These are phyloP conservation scores for Psittacula cyanocephala DNA, from an alignment of 2,113 vertebrate genomes.

Conservation along the genomic window DNA sequence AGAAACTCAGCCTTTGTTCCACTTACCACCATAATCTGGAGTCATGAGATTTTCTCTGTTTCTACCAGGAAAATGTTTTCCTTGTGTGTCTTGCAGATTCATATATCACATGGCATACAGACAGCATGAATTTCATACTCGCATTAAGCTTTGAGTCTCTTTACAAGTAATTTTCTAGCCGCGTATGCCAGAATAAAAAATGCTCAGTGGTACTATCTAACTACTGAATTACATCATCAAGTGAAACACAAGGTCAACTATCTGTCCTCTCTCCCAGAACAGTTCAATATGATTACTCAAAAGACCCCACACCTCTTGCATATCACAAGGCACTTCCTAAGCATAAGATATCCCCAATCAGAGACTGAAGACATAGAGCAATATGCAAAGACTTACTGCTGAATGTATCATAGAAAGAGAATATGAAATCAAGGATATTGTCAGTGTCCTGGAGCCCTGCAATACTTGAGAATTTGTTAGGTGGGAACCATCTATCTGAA, in stretches of 20 bases:
- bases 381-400: neutral
- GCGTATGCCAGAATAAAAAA: neutral
- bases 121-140: neutral
- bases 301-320: neutral
- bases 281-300: neutral
- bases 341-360: neutral
- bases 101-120: neutral
- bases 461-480: neutral
- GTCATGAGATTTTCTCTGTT: neutral
- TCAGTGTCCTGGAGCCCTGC: neutral
- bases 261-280: neutral
- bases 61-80: neutral
- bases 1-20: neutral
- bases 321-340: neutral
- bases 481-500: neutral
- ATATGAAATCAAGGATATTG: neutral
- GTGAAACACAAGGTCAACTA: neutral
- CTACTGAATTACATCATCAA: neutral
- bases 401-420: neutral
- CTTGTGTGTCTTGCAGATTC: neutral
- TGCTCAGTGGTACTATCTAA: neutral
- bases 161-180: neutral
- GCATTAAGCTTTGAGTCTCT: neutral
- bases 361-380: neutral
- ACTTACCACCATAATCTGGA: neutral